Conservation (phyloP, 2,797 vertebrate genomes). For the Sorex maritimensis region DNA sequence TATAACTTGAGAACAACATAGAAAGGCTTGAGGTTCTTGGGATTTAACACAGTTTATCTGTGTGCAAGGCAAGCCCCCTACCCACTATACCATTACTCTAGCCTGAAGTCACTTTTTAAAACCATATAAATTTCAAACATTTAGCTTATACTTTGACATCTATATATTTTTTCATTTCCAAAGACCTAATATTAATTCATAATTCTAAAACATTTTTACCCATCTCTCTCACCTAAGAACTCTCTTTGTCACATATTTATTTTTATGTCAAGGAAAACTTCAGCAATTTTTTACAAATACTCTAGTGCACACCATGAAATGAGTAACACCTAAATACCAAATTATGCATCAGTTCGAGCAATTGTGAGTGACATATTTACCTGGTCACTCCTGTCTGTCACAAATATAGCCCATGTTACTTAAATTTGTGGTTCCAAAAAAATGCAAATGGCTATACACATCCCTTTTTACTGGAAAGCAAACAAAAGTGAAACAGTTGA, state of each 20-base stretch:
- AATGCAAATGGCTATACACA: neutral
- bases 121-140: no score
- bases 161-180: neutral
- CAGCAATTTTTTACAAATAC: constrained; percentile 24
- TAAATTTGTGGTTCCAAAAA: neutral
- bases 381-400: neutral
- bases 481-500: neutral
- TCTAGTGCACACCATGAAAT: neutral
- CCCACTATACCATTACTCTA: no score
- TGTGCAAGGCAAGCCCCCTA: no score
- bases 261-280: constrained; percentile 30
- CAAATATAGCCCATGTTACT: neutral
- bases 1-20: no score
- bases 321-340: neutral
- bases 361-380: neutral
- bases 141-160: neutral
- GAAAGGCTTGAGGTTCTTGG: no score
- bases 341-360: neutral
- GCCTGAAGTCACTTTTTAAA: neutral
- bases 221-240: neutral
- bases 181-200: neutral
- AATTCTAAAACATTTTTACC: neutral
- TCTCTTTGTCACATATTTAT: neutral
- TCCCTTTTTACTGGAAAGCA: neutral
- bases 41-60: no score